phyloP scores from a whole-genome alignment of 2,888 invertebrate species.

The Diloba caeruleocephala region DNA sequence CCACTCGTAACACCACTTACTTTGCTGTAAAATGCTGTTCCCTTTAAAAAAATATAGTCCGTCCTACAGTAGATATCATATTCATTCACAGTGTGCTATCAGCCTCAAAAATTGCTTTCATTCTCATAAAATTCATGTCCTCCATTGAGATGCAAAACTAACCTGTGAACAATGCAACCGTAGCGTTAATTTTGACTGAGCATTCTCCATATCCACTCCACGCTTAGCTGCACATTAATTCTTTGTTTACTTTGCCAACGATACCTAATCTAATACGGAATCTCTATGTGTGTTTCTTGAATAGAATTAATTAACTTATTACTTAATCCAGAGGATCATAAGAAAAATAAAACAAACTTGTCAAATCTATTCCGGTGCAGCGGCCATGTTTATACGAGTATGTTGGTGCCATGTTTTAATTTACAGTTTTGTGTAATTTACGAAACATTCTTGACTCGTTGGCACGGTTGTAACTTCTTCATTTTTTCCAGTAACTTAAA shows the following conservation, averaged over 20 bases:
- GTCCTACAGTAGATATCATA: constrained; percentile 5
- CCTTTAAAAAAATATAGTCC: not conserved
- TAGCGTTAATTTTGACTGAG: constrained; percentile 25
- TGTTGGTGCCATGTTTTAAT: constrained; percentile 54
- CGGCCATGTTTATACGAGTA: constrained; percentile 40
- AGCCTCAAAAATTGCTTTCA: constrained; percentile 28
- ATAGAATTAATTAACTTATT: constrained; percentile 38
- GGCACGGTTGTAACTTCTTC: constrained; percentile 27
- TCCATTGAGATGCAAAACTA: constrained; percentile 36
- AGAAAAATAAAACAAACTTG: constrained; percentile 34
- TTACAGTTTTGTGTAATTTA: constrained; percentile 57
- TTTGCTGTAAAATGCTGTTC: not conserved
- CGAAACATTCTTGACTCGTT: constrained; percentile 43
- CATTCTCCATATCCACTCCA: constrained; percentile 5
- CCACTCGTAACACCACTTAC: no score
- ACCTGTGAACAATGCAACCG: constrained; percentile 11
- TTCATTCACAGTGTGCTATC: constrained; percentile 24
- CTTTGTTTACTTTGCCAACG: constrained; percentile 16
- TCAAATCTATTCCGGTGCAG: constrained; percentile 45
- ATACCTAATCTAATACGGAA: constrained; percentile 13
- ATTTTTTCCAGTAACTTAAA: constrained; percentile 32
- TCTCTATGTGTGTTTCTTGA: constrained; percentile 12
- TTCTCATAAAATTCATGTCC: constrained; percentile 32
- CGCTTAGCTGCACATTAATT: constrained; percentile 2
- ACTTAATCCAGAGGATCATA: constrained; percentile 13